Percentiles rank a stretch among this genome's conserved stretches.
These are phyloP conservation scores for Mesocentrotus franciscanus DNA, from an alignment of 53 echinoderm and acorn worm genomes.

Conservation along the genomic window DNA sequence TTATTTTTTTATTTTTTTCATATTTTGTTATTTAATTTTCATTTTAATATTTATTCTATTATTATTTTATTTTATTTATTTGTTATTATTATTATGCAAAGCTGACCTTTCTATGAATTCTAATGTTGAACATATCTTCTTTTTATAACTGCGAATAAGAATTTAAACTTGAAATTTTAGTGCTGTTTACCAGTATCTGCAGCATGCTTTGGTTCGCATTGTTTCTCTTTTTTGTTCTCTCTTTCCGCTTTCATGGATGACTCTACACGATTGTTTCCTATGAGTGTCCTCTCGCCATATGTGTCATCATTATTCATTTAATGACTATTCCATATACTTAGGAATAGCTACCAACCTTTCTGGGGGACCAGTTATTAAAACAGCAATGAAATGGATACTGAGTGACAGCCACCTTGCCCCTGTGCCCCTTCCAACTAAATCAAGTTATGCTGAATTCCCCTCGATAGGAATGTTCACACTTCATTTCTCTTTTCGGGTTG, in stretches of 20 bases:
- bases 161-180: not conserved
- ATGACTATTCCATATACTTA: slow-evolving; percentile 24
- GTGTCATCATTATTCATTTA: slow-evolving; percentile 1
- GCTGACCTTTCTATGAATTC: too few species aligned
- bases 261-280: slow-evolving; percentile 27
- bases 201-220: not conserved
- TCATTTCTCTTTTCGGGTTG: not conserved
- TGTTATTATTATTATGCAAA: too few species aligned
- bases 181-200: not conserved
- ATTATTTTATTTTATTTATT: too few species aligned
- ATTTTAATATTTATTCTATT: too few species aligned
- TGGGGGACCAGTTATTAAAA: slow-evolving; percentile 28
- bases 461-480: not conserved
- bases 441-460: not conserved
- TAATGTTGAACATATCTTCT: too few species aligned
- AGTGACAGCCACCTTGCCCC: slow-evolving; percentile 50
- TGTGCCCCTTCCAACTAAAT: slow-evolving; percentile 35
- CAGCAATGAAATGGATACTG: slow-evolving; percentile 7
- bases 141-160: not conserved
- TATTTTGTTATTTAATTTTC: too few species aligned
- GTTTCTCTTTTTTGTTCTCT: not conserved
- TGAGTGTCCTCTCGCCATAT: slow-evolving; percentile 25
- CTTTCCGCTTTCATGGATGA: not conserved
- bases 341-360: not conserved
- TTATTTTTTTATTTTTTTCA: too few species aligned